Evolutionary conservation across 2,113 vertebrate species (phyloP).

Genomic region (Rhea americana): DNA sequence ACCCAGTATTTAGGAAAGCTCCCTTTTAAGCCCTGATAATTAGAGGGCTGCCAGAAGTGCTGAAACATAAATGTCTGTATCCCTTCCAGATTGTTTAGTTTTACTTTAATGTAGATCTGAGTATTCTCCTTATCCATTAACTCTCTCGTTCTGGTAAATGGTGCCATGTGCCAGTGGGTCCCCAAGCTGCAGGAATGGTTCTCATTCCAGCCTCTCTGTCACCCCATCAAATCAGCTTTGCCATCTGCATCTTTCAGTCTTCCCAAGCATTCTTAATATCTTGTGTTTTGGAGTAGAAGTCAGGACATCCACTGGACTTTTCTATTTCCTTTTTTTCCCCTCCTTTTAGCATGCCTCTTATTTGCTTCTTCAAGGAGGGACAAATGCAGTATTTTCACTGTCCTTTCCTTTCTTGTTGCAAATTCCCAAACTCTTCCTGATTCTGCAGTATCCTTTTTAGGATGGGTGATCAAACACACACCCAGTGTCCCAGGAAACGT

Average conservation of each 20-base stretch:
- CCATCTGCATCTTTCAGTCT: not conserved
- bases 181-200: not conserved
- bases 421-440: not conserved
- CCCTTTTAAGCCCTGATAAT: not conserved
- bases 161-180: not conserved
- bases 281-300: not conserved
- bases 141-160: not conserved
- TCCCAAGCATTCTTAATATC: not conserved
- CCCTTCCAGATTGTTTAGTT: not conserved
- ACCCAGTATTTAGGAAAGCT: not conserved
- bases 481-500: not conserved
- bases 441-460: not conserved
- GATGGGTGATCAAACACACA: not conserved
- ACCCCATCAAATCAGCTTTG: not conserved
- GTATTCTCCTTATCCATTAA: not conserved
- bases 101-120: not conserved
- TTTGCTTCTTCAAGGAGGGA: not conserved
- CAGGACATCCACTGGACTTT: not conserved
- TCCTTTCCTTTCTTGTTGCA: not conserved
- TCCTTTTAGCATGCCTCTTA: not conserved
- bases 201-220: fast-evolving
- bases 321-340: not conserved
- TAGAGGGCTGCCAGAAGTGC: not conserved
- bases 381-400: not conserved
- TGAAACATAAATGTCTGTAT: not conserved